Evolutionary conservation across 2,797 vertebrate species (phyloP).

Genomic region (Molossus molossus): DNA sequence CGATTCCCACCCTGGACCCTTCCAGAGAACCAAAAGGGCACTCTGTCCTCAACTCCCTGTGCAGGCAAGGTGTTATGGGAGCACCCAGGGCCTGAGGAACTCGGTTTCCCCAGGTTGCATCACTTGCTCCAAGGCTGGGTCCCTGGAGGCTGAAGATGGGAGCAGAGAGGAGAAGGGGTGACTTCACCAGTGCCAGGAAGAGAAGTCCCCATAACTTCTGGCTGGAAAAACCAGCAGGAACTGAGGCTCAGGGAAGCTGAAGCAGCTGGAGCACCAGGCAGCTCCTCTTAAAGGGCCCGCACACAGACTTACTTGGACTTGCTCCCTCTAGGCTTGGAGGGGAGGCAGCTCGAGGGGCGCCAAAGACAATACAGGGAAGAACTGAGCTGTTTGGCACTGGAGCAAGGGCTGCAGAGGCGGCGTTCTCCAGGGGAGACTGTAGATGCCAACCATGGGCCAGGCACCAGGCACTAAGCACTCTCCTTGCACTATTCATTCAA

Average conservation of each 20-base stretch:
- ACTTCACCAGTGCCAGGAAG: slow-evolving; percentile 26
- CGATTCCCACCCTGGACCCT: neutral
- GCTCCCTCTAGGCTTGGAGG: no score
- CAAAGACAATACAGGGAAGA: no score
- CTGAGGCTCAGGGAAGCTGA: no score
- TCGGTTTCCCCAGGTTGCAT: slow-evolving; percentile 72
- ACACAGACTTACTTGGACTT: no score
- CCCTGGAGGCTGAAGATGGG: neutral
- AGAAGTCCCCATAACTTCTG: no score
- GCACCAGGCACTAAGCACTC: neutral
- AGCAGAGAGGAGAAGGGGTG: neutral
- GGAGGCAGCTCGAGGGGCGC: no score
- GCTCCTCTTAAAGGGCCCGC: no score
- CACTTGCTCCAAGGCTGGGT: slow-evolving; percentile 52
- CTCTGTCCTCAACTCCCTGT: rapidly evolving
- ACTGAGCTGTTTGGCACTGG: no score
- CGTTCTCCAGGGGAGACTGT: neutral
- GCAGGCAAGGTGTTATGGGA: neutral
- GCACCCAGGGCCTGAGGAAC: neutral
- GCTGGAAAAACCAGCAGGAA: no score
- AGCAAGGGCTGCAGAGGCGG: no score
- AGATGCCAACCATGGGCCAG: neutral
- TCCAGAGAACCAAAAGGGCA: neutral
- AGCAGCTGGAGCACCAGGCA: no score
- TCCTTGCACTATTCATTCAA: rapidly evolving